phyloP scores from a whole-genome alignment of 2,797 vertebrate species.

The Sarcoramphus papa region DNA sequence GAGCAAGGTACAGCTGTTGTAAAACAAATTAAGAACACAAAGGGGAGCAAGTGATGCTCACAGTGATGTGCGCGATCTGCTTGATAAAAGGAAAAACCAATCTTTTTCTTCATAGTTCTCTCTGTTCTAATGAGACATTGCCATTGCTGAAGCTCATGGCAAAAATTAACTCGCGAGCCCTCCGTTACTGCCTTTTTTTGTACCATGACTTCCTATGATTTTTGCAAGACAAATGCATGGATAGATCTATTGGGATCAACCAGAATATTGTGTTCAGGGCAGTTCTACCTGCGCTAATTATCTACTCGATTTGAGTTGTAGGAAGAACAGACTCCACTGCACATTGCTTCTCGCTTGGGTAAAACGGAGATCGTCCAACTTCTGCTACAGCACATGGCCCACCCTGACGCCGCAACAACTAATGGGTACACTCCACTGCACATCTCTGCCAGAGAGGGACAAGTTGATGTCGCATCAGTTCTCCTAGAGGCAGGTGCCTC shows the following conservation, averaged over 20 bases:
- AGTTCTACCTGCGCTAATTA: neutral
- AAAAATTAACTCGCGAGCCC: neutral
- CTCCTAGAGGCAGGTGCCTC: slow-evolving; percentile 93
- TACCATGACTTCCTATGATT: neutral
- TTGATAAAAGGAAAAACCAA: neutral
- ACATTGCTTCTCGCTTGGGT: slow-evolving; percentile 95
- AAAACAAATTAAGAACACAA: neutral
- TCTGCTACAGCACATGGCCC: slow-evolving; percentile 96
- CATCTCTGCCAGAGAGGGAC: slow-evolving; percentile 94
- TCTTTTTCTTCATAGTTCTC: neutral
- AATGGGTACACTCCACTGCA: slow-evolving; percentile 96
- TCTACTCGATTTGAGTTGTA: slow-evolving; percentile 72
- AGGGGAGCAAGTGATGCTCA: neutral
- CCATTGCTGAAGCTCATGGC: neutral
- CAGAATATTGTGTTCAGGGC: too few relatives aligned
- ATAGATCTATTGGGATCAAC: neutral
- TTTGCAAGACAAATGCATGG: neutral
- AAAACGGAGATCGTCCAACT: slow-evolving; percentile 98
- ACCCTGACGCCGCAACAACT: slow-evolving; percentile 92
- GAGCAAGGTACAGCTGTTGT: neutral
- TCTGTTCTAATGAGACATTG: neutral
- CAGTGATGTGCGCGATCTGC: neutral
- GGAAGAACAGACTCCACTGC: slow-evolving; percentile 98
- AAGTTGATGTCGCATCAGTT: slow-evolving; percentile 91
- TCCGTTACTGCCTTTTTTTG: neutral